Evolutionary conservation across 2,797 vertebrate species (phyloP).

Genomic region (Mus spretus): DNA sequence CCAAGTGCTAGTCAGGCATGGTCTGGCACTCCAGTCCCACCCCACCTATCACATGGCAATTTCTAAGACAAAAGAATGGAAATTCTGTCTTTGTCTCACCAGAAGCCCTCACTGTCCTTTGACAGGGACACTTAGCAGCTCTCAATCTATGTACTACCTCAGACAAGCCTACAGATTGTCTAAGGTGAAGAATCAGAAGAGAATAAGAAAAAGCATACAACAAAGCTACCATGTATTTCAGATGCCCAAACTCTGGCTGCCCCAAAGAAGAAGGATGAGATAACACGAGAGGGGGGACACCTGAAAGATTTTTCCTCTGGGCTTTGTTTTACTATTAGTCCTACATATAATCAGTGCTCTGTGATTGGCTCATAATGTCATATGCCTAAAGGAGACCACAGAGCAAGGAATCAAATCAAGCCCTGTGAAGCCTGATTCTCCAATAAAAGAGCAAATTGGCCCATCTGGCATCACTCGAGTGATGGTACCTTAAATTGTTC

Average conservation of each 20-base stretch:
- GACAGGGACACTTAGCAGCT: constrained; percentile 11
- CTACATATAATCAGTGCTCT: neutral
- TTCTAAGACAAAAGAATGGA: neutral
- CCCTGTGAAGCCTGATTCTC: neutral
- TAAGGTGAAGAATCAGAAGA: constrained; percentile 11
- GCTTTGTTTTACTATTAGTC: constrained; percentile 18
- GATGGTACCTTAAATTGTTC: neutral
- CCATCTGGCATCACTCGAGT: constrained; percentile 27
- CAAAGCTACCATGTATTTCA: neutral
- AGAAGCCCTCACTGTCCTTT: neutral
- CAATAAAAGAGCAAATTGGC: neutral
- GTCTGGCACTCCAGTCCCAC: neutral
- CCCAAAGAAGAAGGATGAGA: neutral
- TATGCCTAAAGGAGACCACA: constrained; percentile 35
- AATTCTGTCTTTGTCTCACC: neutral
- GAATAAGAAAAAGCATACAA: neutral
- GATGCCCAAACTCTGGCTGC: neutral
- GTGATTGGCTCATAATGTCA: constrained; percentile 57
- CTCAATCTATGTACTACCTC: neutral
- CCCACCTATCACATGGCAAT: neutral
- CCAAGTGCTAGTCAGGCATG: neutral
- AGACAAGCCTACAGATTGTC: constrained; percentile 26
- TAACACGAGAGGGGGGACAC: neutral
- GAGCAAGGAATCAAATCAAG: constrained; percentile 18
- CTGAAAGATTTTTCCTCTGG: neutral